Base-by-base conservation (phyloP, 2,797 vertebrate species). In the Antennarius maculatus region DNA sequence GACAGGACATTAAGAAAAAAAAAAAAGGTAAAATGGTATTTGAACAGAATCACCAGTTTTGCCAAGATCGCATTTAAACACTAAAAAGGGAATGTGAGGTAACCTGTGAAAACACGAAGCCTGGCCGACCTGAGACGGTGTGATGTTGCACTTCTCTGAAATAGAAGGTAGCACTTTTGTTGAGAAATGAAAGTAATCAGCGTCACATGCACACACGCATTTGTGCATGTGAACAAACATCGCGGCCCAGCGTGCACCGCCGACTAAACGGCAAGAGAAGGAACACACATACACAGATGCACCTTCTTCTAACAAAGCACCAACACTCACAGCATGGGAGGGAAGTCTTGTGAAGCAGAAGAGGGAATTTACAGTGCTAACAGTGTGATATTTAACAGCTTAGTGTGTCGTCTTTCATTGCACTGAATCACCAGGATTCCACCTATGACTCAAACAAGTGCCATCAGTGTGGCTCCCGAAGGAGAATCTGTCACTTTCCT, bases 341-440 rank as follows among this genome's bases (percentile, higher is more conserved):
- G 87, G 81, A 91, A 84, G 81, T 87, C 89, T 63, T 11, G 67
- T 51, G 86, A 75, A 11, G 72, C 76, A 69, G 65, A 80, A 54
- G 31, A 81, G 79, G 80, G 86, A 84, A 65, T 77, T 82, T 74
- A 69, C 88, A 75, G 65, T 11, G 39, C 72, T 28, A 41, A 76
- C 37, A 69, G 81, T 88, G 90, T 79, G 87, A 92, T 77, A 80
- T 83, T 76, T 88, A 82, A 81, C 88, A 85, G 57, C 76, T 85
- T 61, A 61, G 55, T 63, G 42, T 64, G 52, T 60, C 61, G 64
- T 71, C 69, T 66, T 63, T 66, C 69, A 68, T 60, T 58, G 66
- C 77, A 18, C 70, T 46, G 65, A 73, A 79, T 88, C 84, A 85
- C 69, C 3, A 84, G 78, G 80, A 74, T 79, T 84, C 83, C 84